phyloP scores from a whole-genome alignment of 2,888 invertebrate genomes.

The Parnassius mnemosyne region DNA sequence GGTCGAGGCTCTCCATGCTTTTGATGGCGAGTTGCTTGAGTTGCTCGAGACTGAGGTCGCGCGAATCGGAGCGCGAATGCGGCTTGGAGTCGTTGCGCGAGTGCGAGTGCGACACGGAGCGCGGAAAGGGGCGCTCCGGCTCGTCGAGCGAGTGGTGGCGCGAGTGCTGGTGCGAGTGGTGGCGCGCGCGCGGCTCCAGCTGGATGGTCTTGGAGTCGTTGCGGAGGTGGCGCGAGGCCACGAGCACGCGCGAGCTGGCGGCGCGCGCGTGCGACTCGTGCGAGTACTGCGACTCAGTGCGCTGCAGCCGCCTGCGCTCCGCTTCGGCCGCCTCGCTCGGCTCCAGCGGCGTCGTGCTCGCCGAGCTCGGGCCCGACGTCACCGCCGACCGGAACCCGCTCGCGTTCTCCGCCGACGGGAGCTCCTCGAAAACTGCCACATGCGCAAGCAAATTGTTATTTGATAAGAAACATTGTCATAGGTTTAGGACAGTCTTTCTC shows the following conservation, averaged over 20 bases:
- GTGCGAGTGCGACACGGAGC: slow-evolving; percentile 55
- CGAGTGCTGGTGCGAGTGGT: slow-evolving; percentile 49
- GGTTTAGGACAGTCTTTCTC: no score
- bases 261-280: slow-evolving; percentile 50
- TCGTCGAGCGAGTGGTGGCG: slow-evolving; percentile 44
- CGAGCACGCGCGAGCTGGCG: slow-evolving; percentile 64
- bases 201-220: slow-evolving; percentile 84
- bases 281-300: slow-evolving; percentile 71
- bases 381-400: slow-evolving; percentile 68
- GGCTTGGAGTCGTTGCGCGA: slow-evolving; percentile 67
- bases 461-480: no score
- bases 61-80: slow-evolving; percentile 78
- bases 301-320: slow-evolving; percentile 49
- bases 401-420: slow-evolving; percentile 79
- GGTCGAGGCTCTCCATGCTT: slow-evolving; percentile 72
- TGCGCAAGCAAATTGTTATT: neutral
- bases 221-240: slow-evolving; percentile 79
- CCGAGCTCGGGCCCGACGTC: slow-evolving; percentile 66
- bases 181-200: slow-evolving; percentile 79
- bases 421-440: slow-evolving; percentile 87
- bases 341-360: slow-evolving; percentile 61
- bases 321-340: slow-evolving; percentile 17
- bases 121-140: slow-evolving; percentile 40
- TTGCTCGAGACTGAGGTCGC: slow-evolving; percentile 72
- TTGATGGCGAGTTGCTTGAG: slow-evolving; percentile 69